phyloP scores from a whole-genome alignment of 2,113 vertebrate genomes.

The Megalops atlanticus region DNA sequence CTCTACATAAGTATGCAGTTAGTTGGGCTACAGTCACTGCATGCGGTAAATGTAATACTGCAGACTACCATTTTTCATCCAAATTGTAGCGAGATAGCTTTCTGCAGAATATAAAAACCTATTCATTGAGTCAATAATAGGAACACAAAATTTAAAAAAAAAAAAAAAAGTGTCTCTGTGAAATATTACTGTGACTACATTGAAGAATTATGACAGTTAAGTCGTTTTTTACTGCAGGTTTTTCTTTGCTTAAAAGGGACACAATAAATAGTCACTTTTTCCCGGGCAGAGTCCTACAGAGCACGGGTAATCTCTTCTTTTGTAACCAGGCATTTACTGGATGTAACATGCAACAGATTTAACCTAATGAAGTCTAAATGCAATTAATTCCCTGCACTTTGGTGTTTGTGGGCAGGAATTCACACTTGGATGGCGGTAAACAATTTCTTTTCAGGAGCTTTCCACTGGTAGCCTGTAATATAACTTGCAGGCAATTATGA shows the following conservation, averaged over 20 bases:
- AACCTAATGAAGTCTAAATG: conserved; percentile 80
- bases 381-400: conserved; percentile 72
- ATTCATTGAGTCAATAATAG: conserved; percentile 37
- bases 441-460: conserved; percentile 31
- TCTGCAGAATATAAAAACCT: neutral
- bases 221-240: neutral
- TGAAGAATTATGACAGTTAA: conserved; percentile 16
- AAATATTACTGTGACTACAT: conserved; percentile 35
- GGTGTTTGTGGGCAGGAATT: conserved; percentile 65
- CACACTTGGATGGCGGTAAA: conserved; percentile 47
- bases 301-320: conserved; percentile 17
- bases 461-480: conserved; percentile 60
- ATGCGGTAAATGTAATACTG: conserved; percentile 11
- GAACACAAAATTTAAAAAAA: conserved; percentile 38
- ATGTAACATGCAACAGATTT: conserved; percentile 78
- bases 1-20: conserved; percentile 21
- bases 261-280: neutral
- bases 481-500: conserved; percentile 76
- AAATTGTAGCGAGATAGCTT: conserved; percentile 28
- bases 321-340: conserved; percentile 64
- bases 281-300: neutral
- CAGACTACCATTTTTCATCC: conserved; percentile 13
- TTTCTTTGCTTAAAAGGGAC: no score
- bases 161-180: conserved; percentile 31
- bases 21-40: neutral